A percentile compares a stretch with the other conserved stretches of the same genome.
phyloP scores from a whole-genome alignment of 2,797 vertebrate species.

The Gallinago nigripennis region DNA sequence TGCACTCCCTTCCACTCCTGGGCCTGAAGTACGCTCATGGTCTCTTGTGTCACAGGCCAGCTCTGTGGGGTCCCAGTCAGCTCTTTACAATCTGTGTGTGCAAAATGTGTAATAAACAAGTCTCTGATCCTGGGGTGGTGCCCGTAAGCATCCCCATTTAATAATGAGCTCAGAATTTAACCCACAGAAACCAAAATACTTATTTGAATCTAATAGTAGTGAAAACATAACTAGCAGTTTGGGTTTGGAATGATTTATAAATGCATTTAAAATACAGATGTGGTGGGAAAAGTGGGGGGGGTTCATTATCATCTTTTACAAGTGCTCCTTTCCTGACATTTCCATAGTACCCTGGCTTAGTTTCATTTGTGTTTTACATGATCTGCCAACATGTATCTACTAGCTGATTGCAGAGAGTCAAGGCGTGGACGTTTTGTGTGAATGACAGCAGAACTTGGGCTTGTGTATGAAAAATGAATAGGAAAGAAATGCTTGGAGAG shows the following conservation, averaged over 20 bases:
- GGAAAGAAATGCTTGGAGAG: neutral
- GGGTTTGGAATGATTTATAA: conserved; percentile 10
- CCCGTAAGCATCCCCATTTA: neutral
- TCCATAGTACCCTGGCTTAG: neutral
- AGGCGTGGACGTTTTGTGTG: neutral
- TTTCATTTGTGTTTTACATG: neutral
- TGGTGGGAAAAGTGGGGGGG: neutral
- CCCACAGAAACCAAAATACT: neutral
- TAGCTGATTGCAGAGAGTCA: neutral
- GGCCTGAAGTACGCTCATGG: neutral
- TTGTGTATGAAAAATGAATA: neutral
- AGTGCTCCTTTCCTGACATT: neutral
- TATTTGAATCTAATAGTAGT: neutral
- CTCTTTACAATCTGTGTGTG: neutral
- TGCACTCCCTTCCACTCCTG: neutral
- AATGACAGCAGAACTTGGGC: neutral
- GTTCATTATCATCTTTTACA: neutral
- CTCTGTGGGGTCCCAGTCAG: neutral
- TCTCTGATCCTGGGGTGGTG: neutral
- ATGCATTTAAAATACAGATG: neutral
- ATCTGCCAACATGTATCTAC: neutral
- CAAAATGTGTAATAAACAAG: neutral
- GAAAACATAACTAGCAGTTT: conserved; percentile 18
- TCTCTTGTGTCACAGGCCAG: neutral
- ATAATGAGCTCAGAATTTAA: neutral